phyloP scores from a whole-genome alignment of 2,888 invertebrate genomes.

The Leptopilina syphax region DNA sequence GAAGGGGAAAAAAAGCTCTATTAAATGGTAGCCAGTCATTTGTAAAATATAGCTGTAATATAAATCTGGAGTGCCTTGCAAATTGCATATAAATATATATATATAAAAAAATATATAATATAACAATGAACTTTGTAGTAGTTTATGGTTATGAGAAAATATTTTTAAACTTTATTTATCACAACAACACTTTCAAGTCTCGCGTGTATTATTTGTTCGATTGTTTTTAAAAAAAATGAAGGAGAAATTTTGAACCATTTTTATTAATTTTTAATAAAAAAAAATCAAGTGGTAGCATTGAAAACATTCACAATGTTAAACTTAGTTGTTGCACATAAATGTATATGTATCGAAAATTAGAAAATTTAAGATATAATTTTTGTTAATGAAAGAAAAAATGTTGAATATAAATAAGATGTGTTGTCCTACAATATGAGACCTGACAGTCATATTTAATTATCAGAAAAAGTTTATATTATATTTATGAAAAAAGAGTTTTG shows the following conservation, averaged over 20 bases:
- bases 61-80: slow-evolving; percentile 77
- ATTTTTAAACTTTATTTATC: slow-evolving; percentile 62
- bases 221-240: background rate
- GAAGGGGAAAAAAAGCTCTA: background rate
- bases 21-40: slow-evolving; percentile 57
- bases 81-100: slow-evolving; percentile 65
- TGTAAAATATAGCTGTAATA: slow-evolving; percentile 75
- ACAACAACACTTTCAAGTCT: slow-evolving; percentile 49
- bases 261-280: background rate
- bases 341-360: slow-evolving; percentile 21
- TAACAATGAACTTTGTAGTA: slow-evolving; percentile 61
- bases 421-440: background rate
- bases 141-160: slow-evolving; percentile 60
- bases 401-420: slow-evolving; percentile 9
- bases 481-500: too few species aligned
- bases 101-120: slow-evolving; percentile 55
- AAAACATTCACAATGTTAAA: background rate
- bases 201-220: slow-evolving; percentile 32
- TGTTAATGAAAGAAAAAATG: background rate
- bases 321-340: slow-evolving; percentile 25
- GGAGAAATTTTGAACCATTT: background rate
- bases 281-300: slow-evolving; percentile 7
- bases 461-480: too few species aligned
- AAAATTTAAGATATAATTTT: slow-evolving; percentile 18
- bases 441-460: too few species aligned